phyloP scores from a whole-genome alignment of 2,888 invertebrate species.

The Alitta virens region DNA sequence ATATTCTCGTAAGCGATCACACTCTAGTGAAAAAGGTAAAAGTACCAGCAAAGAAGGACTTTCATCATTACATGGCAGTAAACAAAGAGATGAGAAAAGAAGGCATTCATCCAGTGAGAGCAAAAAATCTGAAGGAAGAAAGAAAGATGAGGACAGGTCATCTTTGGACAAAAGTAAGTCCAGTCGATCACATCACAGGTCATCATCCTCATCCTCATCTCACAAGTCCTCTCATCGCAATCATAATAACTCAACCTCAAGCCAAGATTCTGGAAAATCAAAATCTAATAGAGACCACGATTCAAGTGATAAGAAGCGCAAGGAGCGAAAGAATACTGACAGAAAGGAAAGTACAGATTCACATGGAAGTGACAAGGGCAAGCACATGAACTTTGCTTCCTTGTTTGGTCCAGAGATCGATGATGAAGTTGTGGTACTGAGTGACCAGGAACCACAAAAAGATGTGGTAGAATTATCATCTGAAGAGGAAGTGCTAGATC shows the following conservation, averaged over 20 bases:
- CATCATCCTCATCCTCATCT: neutral
- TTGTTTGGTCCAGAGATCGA: slow-evolving; percentile 18
- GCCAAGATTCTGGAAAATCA: neutral
- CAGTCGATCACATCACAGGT: neutral
- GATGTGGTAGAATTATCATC: slow-evolving; percentile 10
- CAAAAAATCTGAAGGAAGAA: neutral
- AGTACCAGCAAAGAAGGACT: neutral
- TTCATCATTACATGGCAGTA: neutral
- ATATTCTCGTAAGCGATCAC: neutral
- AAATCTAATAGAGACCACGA: neutral
- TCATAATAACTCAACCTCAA: neutral
- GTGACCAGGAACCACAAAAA: slow-evolving; percentile 1
- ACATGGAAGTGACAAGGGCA: neutral
- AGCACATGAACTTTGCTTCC: neutral
- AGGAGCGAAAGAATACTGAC: no score
- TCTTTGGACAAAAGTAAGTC: slow-evolving; percentile 1
- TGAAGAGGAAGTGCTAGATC: neutral
- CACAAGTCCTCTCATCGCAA: neutral
- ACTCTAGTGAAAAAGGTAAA: neutral
- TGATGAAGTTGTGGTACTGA: slow-evolving; percentile 2
- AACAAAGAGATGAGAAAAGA: neutral
- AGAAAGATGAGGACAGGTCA: neutral
- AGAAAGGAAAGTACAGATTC: no score
- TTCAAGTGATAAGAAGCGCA: neutral
- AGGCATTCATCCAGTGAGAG: neutral